phyloP scores from a whole-genome alignment of 2,113 vertebrate species.

The Lophura nycthemera region DNA sequence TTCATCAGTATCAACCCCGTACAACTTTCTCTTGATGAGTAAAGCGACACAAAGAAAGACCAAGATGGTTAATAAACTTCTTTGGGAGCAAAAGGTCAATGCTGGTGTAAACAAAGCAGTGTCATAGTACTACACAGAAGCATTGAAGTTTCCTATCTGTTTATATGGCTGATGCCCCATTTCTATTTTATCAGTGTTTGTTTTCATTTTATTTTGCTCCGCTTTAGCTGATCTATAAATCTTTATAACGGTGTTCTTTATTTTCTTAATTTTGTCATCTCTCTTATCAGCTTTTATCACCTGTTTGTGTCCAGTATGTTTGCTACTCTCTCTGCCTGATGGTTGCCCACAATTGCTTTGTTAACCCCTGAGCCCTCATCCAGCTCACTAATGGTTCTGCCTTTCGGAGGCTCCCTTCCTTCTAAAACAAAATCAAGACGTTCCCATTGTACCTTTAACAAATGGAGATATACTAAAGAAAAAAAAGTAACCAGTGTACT shows the following conservation, averaged over 20 bases:
- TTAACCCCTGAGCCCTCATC: neutral
- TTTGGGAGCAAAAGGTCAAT: conserved; percentile 70
- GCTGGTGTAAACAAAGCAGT: conserved; percentile 76
- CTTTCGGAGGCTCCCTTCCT: neutral
- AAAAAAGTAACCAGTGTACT: neutral
- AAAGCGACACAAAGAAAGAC: conserved; percentile 71
- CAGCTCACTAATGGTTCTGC: neutral
- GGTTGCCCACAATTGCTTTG: neutral
- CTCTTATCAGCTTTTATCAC: conserved; percentile 70
- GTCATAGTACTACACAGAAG: conserved; percentile 78
- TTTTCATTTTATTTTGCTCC: conserved; percentile 73
- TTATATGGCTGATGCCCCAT: conserved; percentile 69
- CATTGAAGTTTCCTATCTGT: conserved; percentile 73
- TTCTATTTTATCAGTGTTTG: conserved; percentile 73
- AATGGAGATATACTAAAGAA: neutral
- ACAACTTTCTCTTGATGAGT: conserved; percentile 68
- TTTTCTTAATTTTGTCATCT: conserved; percentile 75
- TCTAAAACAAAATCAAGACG: neutral
- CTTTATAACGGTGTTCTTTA: conserved; percentile 72
- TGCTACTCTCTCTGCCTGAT: conserved; percentile 40
- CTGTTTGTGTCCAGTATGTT: conserved; percentile 67
- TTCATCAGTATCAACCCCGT: conserved; percentile 72
- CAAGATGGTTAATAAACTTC: conserved; percentile 78
- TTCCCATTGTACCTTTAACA: neutral
- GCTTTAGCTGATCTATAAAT: conserved; percentile 74